Evolutionary conservation across 2,113 vertebrate species (phyloP), one percentile per base, ranked within the genome.

Genomic region (Halichoerus grypus): DNA sequence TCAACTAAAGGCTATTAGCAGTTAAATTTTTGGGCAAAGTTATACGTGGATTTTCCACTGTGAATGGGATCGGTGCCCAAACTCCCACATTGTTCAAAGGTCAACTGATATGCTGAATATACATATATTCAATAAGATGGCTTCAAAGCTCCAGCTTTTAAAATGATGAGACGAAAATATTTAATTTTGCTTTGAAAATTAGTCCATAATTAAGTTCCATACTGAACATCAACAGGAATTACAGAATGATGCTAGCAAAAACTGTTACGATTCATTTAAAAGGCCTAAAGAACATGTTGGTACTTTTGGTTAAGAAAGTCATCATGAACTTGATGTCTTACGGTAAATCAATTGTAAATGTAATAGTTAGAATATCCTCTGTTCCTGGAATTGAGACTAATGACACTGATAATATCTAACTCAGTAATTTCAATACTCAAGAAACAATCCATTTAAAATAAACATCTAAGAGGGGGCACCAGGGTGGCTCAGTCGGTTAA

Each of bases 211-310:
- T 86, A 89, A 91, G 26, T 65, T 57, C 19, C 12, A 71, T n/a
- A 39, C 3, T 31, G 97, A 95, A 88, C 59, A 79, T 42, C 49
- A 88, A 72, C 19, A 87, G n/a, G 15, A 94, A 88, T 74, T 97
- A 83, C 11, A 65, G 63, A 81, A 77, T 63, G 28, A 79, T 72
- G 15, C 49, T 36, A 91, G 67, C 33, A 31, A 53, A 91, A 46
- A 57, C 31, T 53, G 5, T 65, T 79, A 88, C 65, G 4, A 49
- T 2, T 79, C 22, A 71, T 71, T 82, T 88, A 59, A 74, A 81
- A 95, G 31, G 4, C 26, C 18, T 59, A 81, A 92, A 19, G 59
- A 69, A 63, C 42, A 71, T 42, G 57, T 26, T 51, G 24, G 12
- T 63, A 84, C 85, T 26, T 94, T 90, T 26, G 31, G 74, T 94